phyloP scores from a whole-genome alignment of 2,113 vertebrate species.

The Etheostoma spectabile region DNA sequence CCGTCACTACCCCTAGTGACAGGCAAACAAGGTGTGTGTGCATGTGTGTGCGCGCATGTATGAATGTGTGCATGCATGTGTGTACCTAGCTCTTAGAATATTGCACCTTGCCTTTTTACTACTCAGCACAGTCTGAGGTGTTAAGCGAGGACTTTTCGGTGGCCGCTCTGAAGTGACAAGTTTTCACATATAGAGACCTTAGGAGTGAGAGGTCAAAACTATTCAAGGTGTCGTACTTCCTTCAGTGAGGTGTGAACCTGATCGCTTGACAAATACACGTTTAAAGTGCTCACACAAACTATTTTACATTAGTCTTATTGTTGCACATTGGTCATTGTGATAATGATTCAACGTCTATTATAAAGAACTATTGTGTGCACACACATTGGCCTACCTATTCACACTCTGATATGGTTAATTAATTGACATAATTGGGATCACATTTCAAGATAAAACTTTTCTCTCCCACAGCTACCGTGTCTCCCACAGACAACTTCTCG shows the following conservation, averaged over 20 bases:
- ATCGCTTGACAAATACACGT: background rate
- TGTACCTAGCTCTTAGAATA: background rate
- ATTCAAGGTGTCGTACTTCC: background rate
- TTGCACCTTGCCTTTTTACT: background rate
- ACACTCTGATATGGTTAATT: background rate
- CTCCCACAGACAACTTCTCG: fast-evolving
- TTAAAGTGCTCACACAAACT: background rate
- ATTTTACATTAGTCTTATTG: background rate
- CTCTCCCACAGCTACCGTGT: constrained; percentile 18
- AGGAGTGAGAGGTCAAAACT: background rate
- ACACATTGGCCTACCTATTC: background rate
- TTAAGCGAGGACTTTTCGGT: background rate
- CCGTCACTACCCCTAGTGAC: constrained; percentile 22
- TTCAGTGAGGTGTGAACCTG: background rate
- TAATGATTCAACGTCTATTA: background rate
- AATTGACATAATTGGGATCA: background rate
- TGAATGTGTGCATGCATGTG: constrained; percentile 5
- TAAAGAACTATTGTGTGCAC: background rate
- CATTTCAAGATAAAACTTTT: constrained; percentile 2
- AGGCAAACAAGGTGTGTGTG: constrained; percentile 59
- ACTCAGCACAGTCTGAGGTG: background rate
- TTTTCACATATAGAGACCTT: background rate
- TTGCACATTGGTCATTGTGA: background rate
- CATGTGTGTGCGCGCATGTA: background rate
- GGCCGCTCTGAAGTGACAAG: background rate